Evolutionary conservation across 2,888 invertebrate species (phyloP), one percentile per base, ranked within the genome.

Genomic region (Acleris sparsana): DNA sequence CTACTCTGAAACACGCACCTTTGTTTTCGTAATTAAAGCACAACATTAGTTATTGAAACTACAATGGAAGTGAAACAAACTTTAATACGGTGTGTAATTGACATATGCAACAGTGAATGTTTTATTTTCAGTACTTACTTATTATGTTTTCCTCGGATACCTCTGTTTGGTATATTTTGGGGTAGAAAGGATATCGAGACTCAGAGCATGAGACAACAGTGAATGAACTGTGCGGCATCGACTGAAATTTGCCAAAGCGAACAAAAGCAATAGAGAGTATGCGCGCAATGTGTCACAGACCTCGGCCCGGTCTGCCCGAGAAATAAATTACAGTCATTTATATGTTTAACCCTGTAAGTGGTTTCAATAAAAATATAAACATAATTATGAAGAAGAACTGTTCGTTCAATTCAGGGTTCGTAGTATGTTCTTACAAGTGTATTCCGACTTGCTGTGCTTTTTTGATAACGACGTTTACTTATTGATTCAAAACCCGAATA

Each of bases 311-410:
- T 53, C 63, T 64, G 75, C 77, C 77, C 75, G 79, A 75, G 80
- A 76, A 78, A 86, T 84, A 87, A 86, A 88, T 86, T 85, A 78
- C 78, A 74, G 78, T 79, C 84, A 82, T 80, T 83, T 79, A 80
- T 77, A 76, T 77, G 76, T 75, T 79, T 77, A 74, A 73, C 73
- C 63, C 66, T 71, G 33, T 55, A 57, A 68, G 49, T 55, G 63
- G 56, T 61, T 57, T 56, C 51, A 56, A 61, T 61, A 52, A 46
- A 51, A 64, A 61, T 53, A 53, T 58, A 61, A 58, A 57, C 62
- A 59, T 20, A n/a, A n/a, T 16, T 20, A 7, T 56, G 68, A 64
- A 66, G 68, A 72, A 53, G 69, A 64, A 66, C 68, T 61, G 59
- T 53, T 62, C 33, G 33, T 33, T 33, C 29, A 53, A 67, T 57